Percentiles rank a stretch among this genome's conserved stretches.
These are phyloP conservation scores for Augochlora pura DNA, from an alignment of 1,140 invertebrate species.

Conservation along the genomic window DNA sequence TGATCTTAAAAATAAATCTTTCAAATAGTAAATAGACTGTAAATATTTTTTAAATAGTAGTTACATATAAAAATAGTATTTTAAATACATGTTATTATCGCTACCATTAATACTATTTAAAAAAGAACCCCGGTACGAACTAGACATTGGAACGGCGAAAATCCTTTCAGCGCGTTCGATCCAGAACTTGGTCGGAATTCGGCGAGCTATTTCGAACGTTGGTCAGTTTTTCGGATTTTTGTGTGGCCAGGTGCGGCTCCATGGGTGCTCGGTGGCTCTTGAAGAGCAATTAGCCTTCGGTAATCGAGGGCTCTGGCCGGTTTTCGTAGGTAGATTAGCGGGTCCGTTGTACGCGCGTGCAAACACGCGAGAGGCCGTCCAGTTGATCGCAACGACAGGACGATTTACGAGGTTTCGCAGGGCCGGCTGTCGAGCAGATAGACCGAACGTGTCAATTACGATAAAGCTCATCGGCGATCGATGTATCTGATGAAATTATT, in stretches of 20 bases:
- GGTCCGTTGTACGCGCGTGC: slow-evolving; percentile 42
- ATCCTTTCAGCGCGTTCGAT: no score
- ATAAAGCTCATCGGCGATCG: slow-evolving; percentile 61
- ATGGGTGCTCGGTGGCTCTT: not conserved
- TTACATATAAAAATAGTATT: no score
- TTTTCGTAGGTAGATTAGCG: slow-evolving; percentile 55
- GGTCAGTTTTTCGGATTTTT: not conserved
- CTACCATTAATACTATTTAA: no score
- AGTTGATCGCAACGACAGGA: slow-evolving; percentile 60
- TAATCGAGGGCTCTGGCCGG: slow-evolving; percentile 23
- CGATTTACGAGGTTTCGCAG: slow-evolving; percentile 65
- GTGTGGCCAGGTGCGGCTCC: not conserved
- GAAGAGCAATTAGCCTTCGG: slow-evolving; percentile 25
- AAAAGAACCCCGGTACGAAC: no score
- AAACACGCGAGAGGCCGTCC: slow-evolving; percentile 54
- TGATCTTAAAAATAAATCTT: no score
- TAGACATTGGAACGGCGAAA: no score
- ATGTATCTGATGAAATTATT: slow-evolving; percentile 67
- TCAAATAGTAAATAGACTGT: no score
- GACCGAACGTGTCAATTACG: slow-evolving; percentile 64
- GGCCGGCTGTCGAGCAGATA: slow-evolving; percentile 55
- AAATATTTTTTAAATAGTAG: no score
- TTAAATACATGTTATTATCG: no score
- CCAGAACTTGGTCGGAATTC: no score
- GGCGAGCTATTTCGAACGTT: no score